A percentile compares a stretch with the other conserved stretches of the same genome.
Conservation (phyloP, 2,888 invertebrate species). For the Strigamia crassipes region DNA sequence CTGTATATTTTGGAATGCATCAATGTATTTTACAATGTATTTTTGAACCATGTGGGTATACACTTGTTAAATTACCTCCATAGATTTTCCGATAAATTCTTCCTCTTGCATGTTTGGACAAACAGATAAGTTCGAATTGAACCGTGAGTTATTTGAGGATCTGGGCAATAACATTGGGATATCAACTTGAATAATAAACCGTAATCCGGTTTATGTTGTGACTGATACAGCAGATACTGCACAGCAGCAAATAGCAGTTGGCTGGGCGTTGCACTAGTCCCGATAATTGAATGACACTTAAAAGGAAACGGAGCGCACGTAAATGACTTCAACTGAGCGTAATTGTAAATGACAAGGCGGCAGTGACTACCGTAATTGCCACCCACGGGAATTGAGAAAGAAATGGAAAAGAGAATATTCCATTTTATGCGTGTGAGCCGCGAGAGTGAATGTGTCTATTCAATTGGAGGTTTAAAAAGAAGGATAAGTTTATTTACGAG, state of each 20-base stretch:
- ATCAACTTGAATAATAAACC: constrained; percentile 3
- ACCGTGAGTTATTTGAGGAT: background rate
- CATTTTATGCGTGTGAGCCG: background rate
- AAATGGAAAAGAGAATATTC: constrained; percentile 33
- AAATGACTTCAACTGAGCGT: constrained; percentile 35
- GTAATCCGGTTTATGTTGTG: constrained; percentile 17
- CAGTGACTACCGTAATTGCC: constrained; percentile 24
- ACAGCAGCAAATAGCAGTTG: constrained; percentile 25
- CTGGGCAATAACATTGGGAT: background rate
- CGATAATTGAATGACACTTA: constrained; percentile 38
- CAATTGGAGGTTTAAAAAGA: background rate
- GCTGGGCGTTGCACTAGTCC: constrained; percentile 7
- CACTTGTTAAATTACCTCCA: no score
- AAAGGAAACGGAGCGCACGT: constrained; percentile 39
- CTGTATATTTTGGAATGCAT: no score
- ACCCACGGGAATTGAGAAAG: constrained; percentile 36
- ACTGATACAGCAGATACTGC: background rate
- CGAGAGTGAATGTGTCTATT: background rate
- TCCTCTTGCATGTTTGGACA: no score
- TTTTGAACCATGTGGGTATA: no score
- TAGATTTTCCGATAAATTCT: no score
- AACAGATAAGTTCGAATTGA: no score
- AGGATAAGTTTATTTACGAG: constrained; percentile 1
- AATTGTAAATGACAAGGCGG: constrained; percentile 40
- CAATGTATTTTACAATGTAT: no score